Conservation (phyloP, 2,113 vertebrate species). For the Bubalus kerabau region DNA sequence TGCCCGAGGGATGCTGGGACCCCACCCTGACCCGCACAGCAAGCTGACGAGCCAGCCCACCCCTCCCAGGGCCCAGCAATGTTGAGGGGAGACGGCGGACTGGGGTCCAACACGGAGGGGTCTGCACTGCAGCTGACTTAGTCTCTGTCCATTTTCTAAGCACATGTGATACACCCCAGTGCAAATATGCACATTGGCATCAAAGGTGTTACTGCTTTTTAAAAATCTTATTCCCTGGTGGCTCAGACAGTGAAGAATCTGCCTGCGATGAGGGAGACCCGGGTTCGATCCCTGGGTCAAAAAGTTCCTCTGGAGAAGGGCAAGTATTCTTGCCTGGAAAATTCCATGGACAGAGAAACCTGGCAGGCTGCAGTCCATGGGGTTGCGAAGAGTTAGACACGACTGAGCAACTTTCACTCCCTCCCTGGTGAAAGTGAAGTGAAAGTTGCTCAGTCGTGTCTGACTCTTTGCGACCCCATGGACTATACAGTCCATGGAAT, state of each 20-base stretch:
- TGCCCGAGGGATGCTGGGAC: accelerated
- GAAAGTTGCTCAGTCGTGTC: background rate
- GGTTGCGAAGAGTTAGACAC: background rate
- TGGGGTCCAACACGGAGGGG: background rate
- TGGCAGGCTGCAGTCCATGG: background rate
- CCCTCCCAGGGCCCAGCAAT: accelerated
- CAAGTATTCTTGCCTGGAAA: background rate
- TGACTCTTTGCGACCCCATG: background rate
- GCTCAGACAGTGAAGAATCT: background rate
- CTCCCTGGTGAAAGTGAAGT: background rate
- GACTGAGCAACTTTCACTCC: background rate
- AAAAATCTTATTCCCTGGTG: background rate
- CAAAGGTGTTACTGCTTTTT: background rate
- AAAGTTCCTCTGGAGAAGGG: background rate
- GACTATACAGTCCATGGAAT: background rate
- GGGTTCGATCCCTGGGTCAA: background rate
- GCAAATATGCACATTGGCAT: accelerated
- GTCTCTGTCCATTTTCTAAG: no score
- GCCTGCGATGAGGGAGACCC: background rate
- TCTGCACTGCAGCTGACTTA: accelerated
- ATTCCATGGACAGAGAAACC: background rate
- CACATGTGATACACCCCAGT: accelerated
- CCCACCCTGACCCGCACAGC: accelerated
- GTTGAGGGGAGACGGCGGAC: background rate
- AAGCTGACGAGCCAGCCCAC: background rate